phyloP scores from a whole-genome alignment of 2,888 invertebrate species.

The Nysson spinosus region DNA sequence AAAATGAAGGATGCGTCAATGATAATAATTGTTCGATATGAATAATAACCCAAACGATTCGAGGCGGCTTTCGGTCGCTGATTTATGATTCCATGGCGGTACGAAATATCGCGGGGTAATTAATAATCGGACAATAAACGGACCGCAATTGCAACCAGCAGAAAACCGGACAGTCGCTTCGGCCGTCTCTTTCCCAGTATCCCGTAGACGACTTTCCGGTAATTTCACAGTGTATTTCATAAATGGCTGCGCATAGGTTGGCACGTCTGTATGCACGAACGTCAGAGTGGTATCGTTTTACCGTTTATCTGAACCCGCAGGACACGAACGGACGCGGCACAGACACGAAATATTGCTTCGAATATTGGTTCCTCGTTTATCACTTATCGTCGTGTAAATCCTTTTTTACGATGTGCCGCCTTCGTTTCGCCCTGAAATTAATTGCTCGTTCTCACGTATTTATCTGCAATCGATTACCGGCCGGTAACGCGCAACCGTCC shows the following conservation, averaged over 20 bases:
- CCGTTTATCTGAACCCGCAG: conserved; percentile 35
- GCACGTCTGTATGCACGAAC: too few species aligned
- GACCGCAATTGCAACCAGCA: conserved; percentile 35
- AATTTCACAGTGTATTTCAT: too few species aligned
- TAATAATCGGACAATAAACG: conserved; percentile 60
- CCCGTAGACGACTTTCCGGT: too few species aligned
- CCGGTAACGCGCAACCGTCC: neutral
- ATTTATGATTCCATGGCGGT: conserved; percentile 43
- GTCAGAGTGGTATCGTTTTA: conserved; percentile 16
- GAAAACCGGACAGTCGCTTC: conserved; percentile 15
- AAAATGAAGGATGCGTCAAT: too few species aligned
- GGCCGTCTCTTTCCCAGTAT: neutral
- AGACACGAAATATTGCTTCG: conserved; percentile 50
- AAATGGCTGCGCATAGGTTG: too few species aligned
- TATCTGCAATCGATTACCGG: neutral
- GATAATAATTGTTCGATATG: too few species aligned
- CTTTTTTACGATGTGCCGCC: conserved; percentile 20
- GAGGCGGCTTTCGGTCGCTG: conserved; percentile 8
- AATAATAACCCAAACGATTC: too few species aligned
- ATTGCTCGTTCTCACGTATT: conserved; percentile 5
- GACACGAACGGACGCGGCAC: conserved; percentile 19
- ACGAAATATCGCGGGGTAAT: conserved; percentile 51
- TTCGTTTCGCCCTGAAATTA: conserved; percentile 2
- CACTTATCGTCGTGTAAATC: conserved; percentile 36
- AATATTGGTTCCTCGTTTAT: conserved; percentile 48